A percentile compares a stretch with the other conserved stretches of the same genome.
phyloP scores from a whole-genome alignment of 2,113 vertebrate genomes.

The Heterotis niloticus region DNA sequence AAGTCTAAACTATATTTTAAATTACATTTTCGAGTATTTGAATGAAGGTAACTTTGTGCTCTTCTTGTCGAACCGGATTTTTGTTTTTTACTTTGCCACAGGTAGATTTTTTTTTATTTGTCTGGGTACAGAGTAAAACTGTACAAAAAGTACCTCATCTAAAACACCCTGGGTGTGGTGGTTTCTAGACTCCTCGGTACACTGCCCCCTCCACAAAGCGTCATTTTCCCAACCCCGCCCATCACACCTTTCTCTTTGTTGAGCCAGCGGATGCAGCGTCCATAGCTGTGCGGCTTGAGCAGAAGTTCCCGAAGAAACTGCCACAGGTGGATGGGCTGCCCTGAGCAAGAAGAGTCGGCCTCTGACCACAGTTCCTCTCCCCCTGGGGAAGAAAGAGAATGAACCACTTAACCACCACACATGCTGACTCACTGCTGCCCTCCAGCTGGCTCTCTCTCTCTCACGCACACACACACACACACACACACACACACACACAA shows the following conservation, averaged over 20 bases:
- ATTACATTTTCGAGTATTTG: no score
- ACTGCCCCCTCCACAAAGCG: no score
- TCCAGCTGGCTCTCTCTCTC: no score
- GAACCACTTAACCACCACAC: neutral
- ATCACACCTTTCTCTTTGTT: conserved; percentile 87
- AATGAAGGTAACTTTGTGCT: no score
- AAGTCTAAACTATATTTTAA: no score
- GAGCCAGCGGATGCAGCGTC: conserved; percentile 87
- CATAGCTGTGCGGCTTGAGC: conserved; percentile 82
- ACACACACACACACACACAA: neutral
- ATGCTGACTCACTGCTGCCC: neutral
- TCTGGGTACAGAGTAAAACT: no score
- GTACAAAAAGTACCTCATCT: no score
- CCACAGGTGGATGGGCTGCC: conserved; percentile 92
- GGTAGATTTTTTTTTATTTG: no score
- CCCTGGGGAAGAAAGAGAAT: conserved; percentile 24
- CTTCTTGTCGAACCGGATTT: no score
- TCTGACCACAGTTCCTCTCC: conserved; percentile 70
- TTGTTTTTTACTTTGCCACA: no score
- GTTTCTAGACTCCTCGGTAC: neutral
- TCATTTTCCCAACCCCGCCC: neutral
- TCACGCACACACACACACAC: neutral
- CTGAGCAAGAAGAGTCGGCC: conserved; percentile 73
- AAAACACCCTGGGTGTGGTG: no score
- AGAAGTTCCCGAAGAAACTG: conserved; percentile 90